Percentiles rank a stretch among this genome's conserved stretches.
Conservation (phyloP, 2,797 vertebrate genomes). For the Spheniscus humboldti region DNA sequence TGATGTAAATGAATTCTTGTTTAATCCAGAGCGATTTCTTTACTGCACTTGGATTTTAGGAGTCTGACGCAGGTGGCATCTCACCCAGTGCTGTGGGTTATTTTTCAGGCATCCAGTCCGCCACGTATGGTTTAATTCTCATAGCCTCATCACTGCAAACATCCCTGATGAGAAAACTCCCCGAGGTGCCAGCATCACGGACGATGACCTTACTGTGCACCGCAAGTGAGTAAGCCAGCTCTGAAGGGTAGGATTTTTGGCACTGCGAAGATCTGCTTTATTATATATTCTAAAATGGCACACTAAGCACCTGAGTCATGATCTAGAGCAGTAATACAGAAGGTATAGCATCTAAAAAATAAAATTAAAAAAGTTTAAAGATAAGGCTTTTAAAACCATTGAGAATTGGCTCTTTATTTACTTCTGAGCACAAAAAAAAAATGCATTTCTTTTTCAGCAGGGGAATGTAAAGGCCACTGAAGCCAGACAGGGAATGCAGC, state of each 20-base stretch:
- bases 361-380: not conserved
- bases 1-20: rapidly evolving
- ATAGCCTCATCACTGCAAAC: constrained; percentile 90
- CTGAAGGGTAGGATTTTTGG: too few species aligned
- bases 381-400: not conserved
- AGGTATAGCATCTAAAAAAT: not conserved
- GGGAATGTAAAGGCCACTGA: not conserved
- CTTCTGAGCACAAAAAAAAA: not conserved
- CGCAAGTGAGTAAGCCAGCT: constrained; percentile 78
- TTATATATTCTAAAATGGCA: not conserved
- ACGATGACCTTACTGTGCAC: constrained; percentile 87
- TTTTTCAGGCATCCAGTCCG: constrained; percentile 87
- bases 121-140: constrained; percentile 81
- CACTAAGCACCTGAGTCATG: not conserved
- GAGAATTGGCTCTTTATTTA: not conserved
- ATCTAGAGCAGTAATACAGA: not conserved
- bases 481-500: not conserved
- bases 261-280: not conserved
- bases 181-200: constrained; percentile 82
- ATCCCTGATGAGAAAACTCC: constrained; percentile 88
- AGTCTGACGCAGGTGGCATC: rapidly evolving
- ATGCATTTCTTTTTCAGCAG: not conserved
- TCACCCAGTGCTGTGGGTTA: not conserved
- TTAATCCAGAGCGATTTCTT: not conserved
- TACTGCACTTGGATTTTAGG: not conserved